Evolutionary conservation across 2,888 invertebrate species (phyloP).

Genomic region (Tineola bisselliella): DNA sequence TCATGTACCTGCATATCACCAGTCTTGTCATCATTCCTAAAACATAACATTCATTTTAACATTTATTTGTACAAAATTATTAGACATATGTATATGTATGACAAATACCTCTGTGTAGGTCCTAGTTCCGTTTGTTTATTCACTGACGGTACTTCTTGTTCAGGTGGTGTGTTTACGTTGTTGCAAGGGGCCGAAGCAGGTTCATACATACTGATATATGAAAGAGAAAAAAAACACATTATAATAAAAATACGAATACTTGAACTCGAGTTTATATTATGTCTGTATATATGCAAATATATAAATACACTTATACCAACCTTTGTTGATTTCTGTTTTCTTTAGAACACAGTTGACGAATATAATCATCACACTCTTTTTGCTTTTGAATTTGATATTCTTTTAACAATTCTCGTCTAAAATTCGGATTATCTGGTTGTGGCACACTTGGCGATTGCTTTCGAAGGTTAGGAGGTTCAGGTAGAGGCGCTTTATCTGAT

Average conservation of each 20-base stretch:
- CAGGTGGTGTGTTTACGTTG: not conserved
- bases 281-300: not conserved
- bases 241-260: too few species aligned
- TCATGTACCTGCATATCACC: not conserved
- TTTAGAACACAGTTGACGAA: conserved; percentile 51
- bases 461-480: conserved; percentile 15
- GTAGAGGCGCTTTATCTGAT: conserved; percentile 59
- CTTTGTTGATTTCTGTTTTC: conserved; percentile 22
- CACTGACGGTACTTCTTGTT: not conserved
- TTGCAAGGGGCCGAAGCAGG: not conserved
- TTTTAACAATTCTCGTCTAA: conserved; percentile 76
- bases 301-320: too few species aligned
- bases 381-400: conserved; percentile 84
- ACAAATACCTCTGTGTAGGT: not conserved
- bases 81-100: not conserved
- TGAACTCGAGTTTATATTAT: too few species aligned
- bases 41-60: too few species aligned
- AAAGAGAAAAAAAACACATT: not conserved
- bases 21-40: not conserved
- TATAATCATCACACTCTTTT: conserved; percentile 63
- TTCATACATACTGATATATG: not conserved
- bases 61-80: too few species aligned
- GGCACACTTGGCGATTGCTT: conserved; percentile 29
- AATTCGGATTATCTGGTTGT: conserved; percentile 40
- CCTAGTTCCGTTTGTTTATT: not conserved